These are phyloP conservation scores for Tethya wilhelma DNA, from an alignment of 37 sponge, comb jelly and placozoan species.

Conservation along the genomic window DNA sequence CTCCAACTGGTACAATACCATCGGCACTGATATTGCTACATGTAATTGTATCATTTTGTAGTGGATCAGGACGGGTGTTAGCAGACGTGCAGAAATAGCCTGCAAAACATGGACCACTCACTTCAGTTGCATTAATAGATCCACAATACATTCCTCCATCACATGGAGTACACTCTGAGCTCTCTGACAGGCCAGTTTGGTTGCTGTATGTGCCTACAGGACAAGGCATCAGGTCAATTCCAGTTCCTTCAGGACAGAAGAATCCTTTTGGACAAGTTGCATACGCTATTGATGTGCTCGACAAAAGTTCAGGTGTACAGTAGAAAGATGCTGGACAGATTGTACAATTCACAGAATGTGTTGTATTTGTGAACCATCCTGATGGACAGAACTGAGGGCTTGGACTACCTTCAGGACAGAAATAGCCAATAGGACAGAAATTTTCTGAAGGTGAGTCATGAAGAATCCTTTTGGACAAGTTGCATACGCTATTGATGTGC, in stretches of 20 bases:
- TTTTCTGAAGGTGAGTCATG: not conserved
- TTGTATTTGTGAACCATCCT: not conserved
- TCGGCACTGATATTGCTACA: not conserved
- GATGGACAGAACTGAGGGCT: not conserved
- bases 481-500: too few relatives aligned
- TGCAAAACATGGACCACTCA: conserved; percentile 3
- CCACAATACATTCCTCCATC: conserved; percentile 12
- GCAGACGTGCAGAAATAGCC: not conserved
- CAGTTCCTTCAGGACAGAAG: not conserved
- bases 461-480: not conserved
- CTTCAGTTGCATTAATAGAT: not conserved
- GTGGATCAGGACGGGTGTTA: not conserved
- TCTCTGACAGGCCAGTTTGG: not conserved
- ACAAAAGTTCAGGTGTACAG: not conserved
- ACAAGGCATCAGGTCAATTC: not conserved
- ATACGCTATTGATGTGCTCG: too few relatives aligned
- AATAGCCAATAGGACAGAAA: not conserved
- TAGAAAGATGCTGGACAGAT: not conserved
- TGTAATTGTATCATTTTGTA: not conserved
- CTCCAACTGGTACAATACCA: not conserved
- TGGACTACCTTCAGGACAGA: conserved; percentile 8
- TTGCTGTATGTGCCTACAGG: conserved; percentile 16
- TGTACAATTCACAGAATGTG: not conserved
- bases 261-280: not conserved
- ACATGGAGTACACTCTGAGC: not conserved